Evolutionary conservation across 2,888 invertebrate genomes (phyloP), one percentile per base, ranked within the genome.

Genomic region (Drosophila atripex): DNA sequence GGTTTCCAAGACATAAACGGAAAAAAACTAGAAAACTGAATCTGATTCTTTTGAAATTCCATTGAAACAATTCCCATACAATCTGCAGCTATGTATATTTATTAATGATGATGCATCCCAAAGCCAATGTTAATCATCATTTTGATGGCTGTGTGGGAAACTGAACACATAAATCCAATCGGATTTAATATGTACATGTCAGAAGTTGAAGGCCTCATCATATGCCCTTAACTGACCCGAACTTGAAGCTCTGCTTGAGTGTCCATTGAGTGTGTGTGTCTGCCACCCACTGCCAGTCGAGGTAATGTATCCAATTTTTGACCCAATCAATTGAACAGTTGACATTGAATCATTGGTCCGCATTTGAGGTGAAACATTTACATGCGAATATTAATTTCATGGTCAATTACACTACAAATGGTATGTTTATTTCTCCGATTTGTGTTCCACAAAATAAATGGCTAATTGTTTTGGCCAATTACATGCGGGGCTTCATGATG

Each of bases 391-490:
- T 46, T 46, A 45, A 54, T 71, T 71, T 71, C 70, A 70, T 71
- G 70, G 55, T 41, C 72, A 71, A 70, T 70, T 71, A 71, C 65
- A 65, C 72, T 35, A 21, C 35, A 60, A 8, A 41, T 45, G 14
- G 38, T 30, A n/a, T 74, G 64, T 66, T 64, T 51, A 63, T 55
- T 59, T 43, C 6, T 43, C 63, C 71, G 70, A 70, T 64, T 23
- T 23, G 60, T 71, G 51, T 38, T 54, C 51, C 66, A 71, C 80
- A 71, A 52, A 73, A 75, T 71, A 71, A 70, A 63, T 69, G 49
- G 73, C 30, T 76, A 85, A 85, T 82, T 78, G 71, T 66, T 73
- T 57, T 53, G 32, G 54, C 47, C 25, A 75, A 61, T 73, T 70
- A 43, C 59, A 56, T 14, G 63, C 71, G 77, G 78, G 50, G 76